Evolutionary conservation across 2,113 vertebrate species (phyloP).

Genomic region (Orientallactaga bullata): DNA sequence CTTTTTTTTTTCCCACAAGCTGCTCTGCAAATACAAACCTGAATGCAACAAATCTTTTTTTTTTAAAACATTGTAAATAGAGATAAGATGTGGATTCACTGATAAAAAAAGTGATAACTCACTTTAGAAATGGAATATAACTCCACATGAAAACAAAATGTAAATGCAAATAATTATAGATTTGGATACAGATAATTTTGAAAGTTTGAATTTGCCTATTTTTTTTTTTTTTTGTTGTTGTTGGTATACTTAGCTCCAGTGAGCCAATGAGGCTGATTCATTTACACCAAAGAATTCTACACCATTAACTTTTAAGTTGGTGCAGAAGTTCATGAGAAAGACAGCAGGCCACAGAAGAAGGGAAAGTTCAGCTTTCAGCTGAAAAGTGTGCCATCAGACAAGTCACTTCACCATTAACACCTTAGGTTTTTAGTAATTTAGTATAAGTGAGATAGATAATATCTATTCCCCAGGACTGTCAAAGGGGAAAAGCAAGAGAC

Average conservation of each 20-base stretch:
- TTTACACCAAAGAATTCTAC: background rate
- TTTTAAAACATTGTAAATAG: background rate
- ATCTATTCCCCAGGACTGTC: background rate
- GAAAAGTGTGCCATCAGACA: background rate
- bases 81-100: background rate
- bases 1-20: no score
- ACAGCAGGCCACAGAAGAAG: background rate
- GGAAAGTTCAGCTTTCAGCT: background rate
- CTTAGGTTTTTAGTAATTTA: constrained; percentile 11
- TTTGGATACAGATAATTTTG: background rate
- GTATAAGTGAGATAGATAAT: background rate
- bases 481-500: constrained; percentile 3
- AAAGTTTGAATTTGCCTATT: background rate
- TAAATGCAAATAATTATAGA: background rate
- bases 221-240: background rate
- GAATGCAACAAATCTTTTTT: no score
- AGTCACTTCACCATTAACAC: background rate
- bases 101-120: background rate
- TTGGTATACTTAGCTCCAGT: background rate
- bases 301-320: background rate
- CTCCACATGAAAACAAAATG: background rate
- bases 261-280: background rate
- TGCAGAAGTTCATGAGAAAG: constrained; percentile 2
- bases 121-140: constrained; percentile 21
- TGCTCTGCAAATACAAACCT: no score